A percentile compares a stretch with the other conserved stretches of the same genome.
phyloP scores from a whole-genome alignment of 2,113 vertebrate genomes.

The Oncorhynchus mykiss region DNA sequence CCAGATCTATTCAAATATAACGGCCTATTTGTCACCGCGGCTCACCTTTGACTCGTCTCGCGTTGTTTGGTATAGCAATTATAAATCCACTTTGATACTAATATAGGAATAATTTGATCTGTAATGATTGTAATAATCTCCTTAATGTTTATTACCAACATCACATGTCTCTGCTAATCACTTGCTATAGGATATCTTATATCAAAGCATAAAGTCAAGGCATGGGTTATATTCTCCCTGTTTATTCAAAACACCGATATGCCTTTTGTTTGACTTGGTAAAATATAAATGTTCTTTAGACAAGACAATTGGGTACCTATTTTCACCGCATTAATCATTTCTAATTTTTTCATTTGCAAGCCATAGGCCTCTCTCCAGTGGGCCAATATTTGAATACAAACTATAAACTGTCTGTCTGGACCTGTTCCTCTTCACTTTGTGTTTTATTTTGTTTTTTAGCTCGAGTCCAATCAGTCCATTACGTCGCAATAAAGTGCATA shows the following conservation, averaged over 20 bases:
- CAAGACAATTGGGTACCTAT: too few relatives aligned
- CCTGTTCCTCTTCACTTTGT: not conserved
- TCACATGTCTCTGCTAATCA: not conserved
- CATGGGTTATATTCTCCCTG: too few relatives aligned
- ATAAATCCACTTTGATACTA: conserved; percentile 86
- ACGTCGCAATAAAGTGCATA: not conserved
- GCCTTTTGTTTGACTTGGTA: too few relatives aligned
- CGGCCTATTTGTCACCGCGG: conserved; percentile 44
- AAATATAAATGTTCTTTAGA: too few relatives aligned
- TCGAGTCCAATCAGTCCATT: not conserved
- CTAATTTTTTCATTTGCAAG: too few relatives aligned
- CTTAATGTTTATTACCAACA: not conserved
- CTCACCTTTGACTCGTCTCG: conserved; percentile 75
- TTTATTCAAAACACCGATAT: too few relatives aligned
- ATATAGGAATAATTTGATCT: conserved; percentile 57
- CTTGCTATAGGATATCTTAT: not conserved
- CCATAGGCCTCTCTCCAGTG: too few relatives aligned
- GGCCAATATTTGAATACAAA: not conserved
- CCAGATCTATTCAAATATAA: conserved; percentile 76
- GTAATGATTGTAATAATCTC: conserved; percentile 52
- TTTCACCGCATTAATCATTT: too few relatives aligned
- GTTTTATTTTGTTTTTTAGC: not conserved
- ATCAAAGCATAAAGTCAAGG: not conserved
- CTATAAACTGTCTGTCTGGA: too few relatives aligned
- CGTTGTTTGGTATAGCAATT: conserved; percentile 80